These are phyloP conservation scores for Agrilus cyanescens DNA, from an alignment of 2,888 invertebrate species.

Conservation along the genomic window DNA sequence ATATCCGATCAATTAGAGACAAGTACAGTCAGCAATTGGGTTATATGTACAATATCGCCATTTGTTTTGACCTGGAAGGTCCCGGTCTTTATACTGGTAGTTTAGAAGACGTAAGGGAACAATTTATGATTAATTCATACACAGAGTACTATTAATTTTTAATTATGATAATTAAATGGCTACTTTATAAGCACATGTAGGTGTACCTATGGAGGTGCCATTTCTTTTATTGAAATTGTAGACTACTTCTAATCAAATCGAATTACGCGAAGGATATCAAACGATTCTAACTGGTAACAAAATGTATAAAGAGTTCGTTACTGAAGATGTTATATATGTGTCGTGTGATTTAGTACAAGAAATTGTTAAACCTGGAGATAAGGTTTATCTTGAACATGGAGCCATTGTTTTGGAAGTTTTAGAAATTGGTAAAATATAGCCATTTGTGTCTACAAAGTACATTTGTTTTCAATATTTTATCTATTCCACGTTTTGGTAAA, in stretches of 20 bases:
- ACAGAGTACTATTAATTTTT: no score
- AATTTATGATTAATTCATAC: not conserved
- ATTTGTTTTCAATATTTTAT: no score
- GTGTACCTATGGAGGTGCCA: not conserved
- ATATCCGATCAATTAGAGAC: constrained; percentile 36
- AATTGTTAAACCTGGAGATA: constrained; percentile 38
- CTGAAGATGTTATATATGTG: constrained; percentile 42
- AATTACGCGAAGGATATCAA: constrained; percentile 27
- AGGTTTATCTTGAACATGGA: constrained; percentile 52
- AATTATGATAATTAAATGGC: no score
- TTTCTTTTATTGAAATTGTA: not conserved
- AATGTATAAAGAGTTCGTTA: constrained; percentile 43
- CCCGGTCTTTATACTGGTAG: constrained; percentile 82
- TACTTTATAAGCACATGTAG: not conserved
- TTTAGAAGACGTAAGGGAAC: constrained; percentile 56
- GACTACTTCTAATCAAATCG: constrained; percentile 4
- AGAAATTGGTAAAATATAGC: constrained; percentile 41
- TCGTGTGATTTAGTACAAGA: constrained; percentile 42
- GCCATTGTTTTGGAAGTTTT: constrained; percentile 62
- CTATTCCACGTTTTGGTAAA: no score
- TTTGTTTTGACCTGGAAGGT: constrained; percentile 76
- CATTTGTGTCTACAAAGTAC: no score
- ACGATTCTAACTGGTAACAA: constrained; percentile 41
- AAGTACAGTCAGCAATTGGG: constrained; percentile 50
- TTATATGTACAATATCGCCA: constrained; percentile 59